A percentile compares a stretch with the other conserved stretches of the same genome.
phyloP scores from a whole-genome alignment of 2,888 invertebrate species.

The Chrysolina haemoptera region DNA sequence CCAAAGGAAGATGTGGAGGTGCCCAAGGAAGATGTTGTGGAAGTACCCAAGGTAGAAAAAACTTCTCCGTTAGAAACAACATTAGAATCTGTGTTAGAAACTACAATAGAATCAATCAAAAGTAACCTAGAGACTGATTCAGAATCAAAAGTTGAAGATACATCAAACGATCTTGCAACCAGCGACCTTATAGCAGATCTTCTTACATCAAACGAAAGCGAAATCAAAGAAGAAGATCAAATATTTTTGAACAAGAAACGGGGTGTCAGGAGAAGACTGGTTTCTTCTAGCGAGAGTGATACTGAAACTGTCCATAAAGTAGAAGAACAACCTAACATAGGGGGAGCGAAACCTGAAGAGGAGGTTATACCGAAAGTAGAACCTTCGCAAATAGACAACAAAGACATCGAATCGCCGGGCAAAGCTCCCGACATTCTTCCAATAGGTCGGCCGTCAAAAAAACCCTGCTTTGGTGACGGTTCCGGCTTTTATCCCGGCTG shows the following conservation, averaged over 20 bases:
- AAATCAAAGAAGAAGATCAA: slow-evolving; percentile 45
- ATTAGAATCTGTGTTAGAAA: background rate
- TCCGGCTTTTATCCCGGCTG: slow-evolving; percentile 84
- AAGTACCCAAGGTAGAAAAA: background rate
- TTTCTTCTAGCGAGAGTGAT: slow-evolving; percentile 63
- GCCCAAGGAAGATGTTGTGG: slow-evolving; percentile 27
- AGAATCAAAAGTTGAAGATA: slow-evolving; percentile 25
- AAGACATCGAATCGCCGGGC: slow-evolving; percentile 37
- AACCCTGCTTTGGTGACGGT: slow-evolving; percentile 80
- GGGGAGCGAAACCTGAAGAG: slow-evolving; percentile 32
- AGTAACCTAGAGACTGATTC: slow-evolving; percentile 23
- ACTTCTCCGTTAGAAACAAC: background rate
- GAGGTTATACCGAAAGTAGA: slow-evolving; percentile 16
- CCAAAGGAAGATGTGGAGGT: background rate
- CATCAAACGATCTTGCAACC: background rate
- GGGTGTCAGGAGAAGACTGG: slow-evolving; percentile 52
- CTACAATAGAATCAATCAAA: background rate
- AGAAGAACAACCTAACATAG: slow-evolving; percentile 23
- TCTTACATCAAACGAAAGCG: slow-evolving; percentile 31
- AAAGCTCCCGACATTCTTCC: slow-evolving; percentile 44
- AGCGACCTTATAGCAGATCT: slow-evolving; percentile 7
- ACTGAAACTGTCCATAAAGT: slow-evolving; percentile 29
- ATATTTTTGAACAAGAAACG: slow-evolving; percentile 48
- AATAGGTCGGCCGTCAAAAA: slow-evolving; percentile 67
- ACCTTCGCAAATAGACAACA: slow-evolving; percentile 26